Base-by-base conservation (phyloP, 2,888 invertebrate genomes). In the Volucella inanis region DNA sequence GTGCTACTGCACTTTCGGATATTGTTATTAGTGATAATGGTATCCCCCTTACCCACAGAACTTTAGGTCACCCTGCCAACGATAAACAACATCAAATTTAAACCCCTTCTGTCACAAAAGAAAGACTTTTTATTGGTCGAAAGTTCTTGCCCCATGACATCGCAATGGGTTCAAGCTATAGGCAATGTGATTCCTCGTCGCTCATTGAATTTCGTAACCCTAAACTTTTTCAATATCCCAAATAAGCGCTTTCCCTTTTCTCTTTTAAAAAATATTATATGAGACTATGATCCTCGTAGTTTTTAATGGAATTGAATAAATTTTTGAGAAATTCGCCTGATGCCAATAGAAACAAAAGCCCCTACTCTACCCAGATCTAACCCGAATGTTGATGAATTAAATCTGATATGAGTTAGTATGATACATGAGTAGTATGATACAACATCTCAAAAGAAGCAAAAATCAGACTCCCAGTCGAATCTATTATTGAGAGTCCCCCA, bases 381-480 rank as follows among this genome's bases (percentile, higher is more conserved):
- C n/a, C 49, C 41, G 47, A 50, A 49, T 49, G 49, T 74, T 74
- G 64, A 74, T 74, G 49, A 41, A 74, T 64, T 74, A 55, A 57
- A 49, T 41, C 55, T 39, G 64, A 57, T 74, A 47, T 57, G 50
- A 45, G 38, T 52, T 54, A 61, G n/a, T n/a, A n/a, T n/a, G n/a
- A n/a, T 0, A 22, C 38, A 10, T 14, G 10, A 43, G 9, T 43
- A 18, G 43, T n/a, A 22, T 22, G 18, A 2, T 22, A 14, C 11
- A 2, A 47, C 11, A 10, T 55, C 47, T 11, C 22, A 38, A 14
- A 31, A 43, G 15, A 15, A 8, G 9, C 12, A 43, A 11, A 43
- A 72, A 61, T 72, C 61, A 61, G 61, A 55, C 55, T 45, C 70
- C 57, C 57, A 74, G 45, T 65, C 74, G 47, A 59, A 76, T 68